Conservation (phyloP, 2,797 vertebrate genomes). For the Enteromius radiatus region DNA sequence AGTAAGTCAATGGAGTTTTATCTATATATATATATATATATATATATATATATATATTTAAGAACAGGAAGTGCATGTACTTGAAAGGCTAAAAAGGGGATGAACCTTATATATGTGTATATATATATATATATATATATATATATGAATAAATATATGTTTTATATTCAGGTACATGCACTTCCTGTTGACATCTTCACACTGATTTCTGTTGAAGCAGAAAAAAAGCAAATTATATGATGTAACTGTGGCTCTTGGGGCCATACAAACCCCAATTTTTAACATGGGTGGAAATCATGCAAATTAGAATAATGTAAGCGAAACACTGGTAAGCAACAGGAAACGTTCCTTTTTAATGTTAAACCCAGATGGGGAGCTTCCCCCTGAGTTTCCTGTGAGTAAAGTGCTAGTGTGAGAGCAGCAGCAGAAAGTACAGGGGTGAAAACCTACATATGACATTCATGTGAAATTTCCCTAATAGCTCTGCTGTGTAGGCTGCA, state of each 20-base stretch:
- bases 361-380: conserved; percentile 27
- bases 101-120: too few species aligned
- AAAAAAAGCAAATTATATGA: not conserved
- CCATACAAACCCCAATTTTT: not conserved
- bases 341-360: conserved; percentile 38
- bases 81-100: too few species aligned
- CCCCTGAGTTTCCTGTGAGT: conserved; percentile 39
- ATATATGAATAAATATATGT: too few species aligned
- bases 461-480: conserved; percentile 47
- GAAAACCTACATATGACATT: conserved; percentile 40
- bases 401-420: not conserved
- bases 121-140: too few species aligned
- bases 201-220: not conserved
- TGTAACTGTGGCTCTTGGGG: not conserved
- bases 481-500: conserved; percentile 5
- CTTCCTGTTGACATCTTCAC: not conserved
- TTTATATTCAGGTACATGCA: not conserved
- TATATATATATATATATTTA: not conserved
- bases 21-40: not conserved
- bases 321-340: conserved; percentile 4
- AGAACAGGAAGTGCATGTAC: not conserved
- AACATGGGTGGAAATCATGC: conserved; percentile 37
- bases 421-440: conserved; percentile 16
- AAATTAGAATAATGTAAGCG: conserved; percentile 26
- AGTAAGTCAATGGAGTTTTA: not conserved